Evolutionary conservation across 2,888 invertebrate species (phyloP), one percentile per base, ranked within the genome.

Genomic region (Xestoiulus laeticollis): DNA sequence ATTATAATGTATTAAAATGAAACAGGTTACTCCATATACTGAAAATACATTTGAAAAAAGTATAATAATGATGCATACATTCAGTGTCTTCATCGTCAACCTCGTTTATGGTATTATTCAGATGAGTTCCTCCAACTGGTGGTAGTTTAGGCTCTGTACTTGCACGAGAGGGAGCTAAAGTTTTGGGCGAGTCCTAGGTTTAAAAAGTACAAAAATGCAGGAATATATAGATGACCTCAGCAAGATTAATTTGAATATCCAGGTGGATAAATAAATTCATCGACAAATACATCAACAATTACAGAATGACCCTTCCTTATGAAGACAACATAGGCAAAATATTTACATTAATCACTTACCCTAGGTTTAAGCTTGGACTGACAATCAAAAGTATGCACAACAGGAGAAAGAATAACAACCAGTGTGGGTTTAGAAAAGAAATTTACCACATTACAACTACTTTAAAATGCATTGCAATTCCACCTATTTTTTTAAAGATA

Each of bases 81-180:
- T 87, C 78, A 78, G 14, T 33, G 19, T 84, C 12, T 12, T 26
- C 68, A 22, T 82, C 82, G 85, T 87, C 87, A 16, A 22, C 38
- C 83, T 89, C 89, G 33, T 89, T 89, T 16, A 89, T 88, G 85
- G 88, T 78, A 85, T 89, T 89, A 87, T 89, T 89, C 44, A 89
- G 86, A 86, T 89, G 89, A 83, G 89, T 89, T 10, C 89, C 89
- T 83, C 86, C 89, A 44, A 85, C 88, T 22, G 44, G 44, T 44
- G 44, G 44, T 44, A 44, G 83, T 78, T 78, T 89, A 59, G 89
- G 89, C 86, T 89, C 89, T 32, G 89, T 88, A 89, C 90, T 90
- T 86, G 89, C 88, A 83, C 89, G 89, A 30, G 90, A 90, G 22
- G 89, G 87, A 88, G 59, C 89, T 14, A 89, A 59, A 85, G 53